Percentiles rank a stretch among this genome's conserved stretches.
Evolutionary conservation across 1,140 invertebrate genomes (phyloP).

Genomic region (Ylistrum balloti): DNA sequence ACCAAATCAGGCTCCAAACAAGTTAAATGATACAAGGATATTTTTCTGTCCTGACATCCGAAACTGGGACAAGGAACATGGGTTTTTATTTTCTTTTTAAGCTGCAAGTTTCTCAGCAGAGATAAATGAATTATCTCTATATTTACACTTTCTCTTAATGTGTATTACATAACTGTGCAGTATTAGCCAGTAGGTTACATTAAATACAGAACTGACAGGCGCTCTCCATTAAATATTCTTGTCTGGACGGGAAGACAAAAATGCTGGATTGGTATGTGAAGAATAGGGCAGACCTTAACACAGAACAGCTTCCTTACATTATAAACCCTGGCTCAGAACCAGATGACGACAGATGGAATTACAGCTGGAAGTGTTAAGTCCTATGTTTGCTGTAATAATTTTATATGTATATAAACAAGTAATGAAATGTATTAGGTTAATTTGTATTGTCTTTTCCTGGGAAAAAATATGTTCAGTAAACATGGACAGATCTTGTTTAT

Average conservation of each 20-base stretch:
- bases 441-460: neutral
- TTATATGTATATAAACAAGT: neutral
- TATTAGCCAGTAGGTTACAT: neutral
- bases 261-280: neutral
- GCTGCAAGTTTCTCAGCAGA: no score
- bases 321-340: neutral
- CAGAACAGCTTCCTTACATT: neutral
- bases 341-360: neutral
- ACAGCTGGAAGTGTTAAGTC: neutral
- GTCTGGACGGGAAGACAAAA: neutral
- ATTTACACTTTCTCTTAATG: neutral
- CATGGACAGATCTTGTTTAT: no score
- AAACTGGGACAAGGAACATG: no score
- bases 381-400: neutral
- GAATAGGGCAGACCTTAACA: neutral
- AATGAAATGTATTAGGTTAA: neutral
- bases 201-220: neutral
- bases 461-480: no score
- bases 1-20: no score
- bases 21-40: no score
- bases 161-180: neutral
- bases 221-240: neutral
- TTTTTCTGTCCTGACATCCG: no score
- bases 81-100: no score
- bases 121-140: neutral